A percentile compares a stretch with the other conserved stretches of the same genome.
Evolutionary conservation across 2,797 vertebrate species (phyloP).

Genomic region (Potorous gilbertii): DNA sequence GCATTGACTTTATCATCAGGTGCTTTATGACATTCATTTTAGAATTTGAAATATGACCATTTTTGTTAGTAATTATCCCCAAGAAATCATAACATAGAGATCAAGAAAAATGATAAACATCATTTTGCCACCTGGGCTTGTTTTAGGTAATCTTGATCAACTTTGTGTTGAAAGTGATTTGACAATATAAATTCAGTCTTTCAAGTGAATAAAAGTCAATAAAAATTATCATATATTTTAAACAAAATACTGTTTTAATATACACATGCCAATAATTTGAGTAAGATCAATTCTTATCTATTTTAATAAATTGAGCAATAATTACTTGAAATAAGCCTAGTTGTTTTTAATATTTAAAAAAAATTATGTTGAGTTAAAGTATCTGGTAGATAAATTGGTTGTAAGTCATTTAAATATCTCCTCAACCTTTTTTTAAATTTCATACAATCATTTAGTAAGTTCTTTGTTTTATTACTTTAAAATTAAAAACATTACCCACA

Average conservation of each 20-base stretch:
- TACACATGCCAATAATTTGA: not conserved
- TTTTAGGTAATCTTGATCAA: conserved; percentile 1
- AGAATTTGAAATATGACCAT: conserved; percentile 30
- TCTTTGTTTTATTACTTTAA: not conserved
- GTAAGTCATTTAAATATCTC: not conserved
- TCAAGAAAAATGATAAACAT: conserved; percentile 17
- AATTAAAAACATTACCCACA: not conserved
- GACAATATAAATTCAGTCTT: not conserved
- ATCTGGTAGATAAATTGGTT: not conserved
- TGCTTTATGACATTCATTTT: conserved; percentile 39
- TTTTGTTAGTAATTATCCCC: not conserved
- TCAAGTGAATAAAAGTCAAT: not conserved
- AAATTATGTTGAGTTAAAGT: not conserved
- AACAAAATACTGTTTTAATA: conserved; percentile 8
- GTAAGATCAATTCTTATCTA: not conserved
- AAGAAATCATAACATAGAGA: conserved; percentile 20
- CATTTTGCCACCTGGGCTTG: not conserved
- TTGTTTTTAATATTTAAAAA: not conserved
- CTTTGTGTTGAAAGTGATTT: not conserved
- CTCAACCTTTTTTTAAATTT: not conserved
- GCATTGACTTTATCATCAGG: conserved; percentile 44
- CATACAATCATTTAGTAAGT: not conserved
- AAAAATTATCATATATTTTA: conserved; percentile 37
- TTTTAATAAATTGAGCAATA: not conserved
- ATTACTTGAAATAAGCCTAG: not conserved